Conservation (phyloP, 2,113 vertebrate species). For the Salvelinus alpinus region DNA sequence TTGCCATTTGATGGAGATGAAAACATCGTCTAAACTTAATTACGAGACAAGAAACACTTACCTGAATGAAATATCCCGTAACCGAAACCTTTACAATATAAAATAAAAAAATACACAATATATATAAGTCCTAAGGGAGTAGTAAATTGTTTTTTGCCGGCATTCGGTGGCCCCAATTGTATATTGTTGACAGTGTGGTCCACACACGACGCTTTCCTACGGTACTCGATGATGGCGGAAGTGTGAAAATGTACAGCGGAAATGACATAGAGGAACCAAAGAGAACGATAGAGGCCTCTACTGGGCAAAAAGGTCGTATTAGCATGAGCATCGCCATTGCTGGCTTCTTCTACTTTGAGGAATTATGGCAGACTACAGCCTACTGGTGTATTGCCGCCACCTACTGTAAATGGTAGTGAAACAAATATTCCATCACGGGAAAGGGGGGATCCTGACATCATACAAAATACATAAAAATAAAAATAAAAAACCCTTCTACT, state of each 20-base stretch:
- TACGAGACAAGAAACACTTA: slow-evolving; percentile 22
- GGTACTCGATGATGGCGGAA: slow-evolving; percentile 77
- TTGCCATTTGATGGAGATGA: slow-evolving; percentile 30
- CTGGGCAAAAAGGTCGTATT: too few relatives aligned
- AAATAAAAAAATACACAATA: neutral
- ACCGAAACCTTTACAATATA: slow-evolving; percentile 13
- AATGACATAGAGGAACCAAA: slow-evolving; percentile 44
- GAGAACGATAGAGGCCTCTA: too few relatives aligned
- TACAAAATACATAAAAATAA: too few relatives aligned
- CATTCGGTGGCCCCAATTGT: slow-evolving; percentile 54
- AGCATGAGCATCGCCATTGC: too few relatives aligned
- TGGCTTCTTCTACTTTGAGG: too few relatives aligned
- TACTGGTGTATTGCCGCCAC: too few relatives aligned
- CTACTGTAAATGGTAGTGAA: too few relatives aligned
- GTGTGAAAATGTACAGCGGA: slow-evolving; percentile 61
- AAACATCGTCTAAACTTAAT: slow-evolving; percentile 12
- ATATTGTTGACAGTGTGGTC: slow-evolving; percentile 69
- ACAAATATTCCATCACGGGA: too few relatives aligned
- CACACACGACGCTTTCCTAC: slow-evolving; percentile 51
- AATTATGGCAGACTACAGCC: too few relatives aligned
- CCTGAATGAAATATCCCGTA: slow-evolving; percentile 28
- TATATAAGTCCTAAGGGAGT: slow-evolving; percentile 18
- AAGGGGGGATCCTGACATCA: too few relatives aligned
- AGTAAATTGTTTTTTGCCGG: slow-evolving; percentile 64
- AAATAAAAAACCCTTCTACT: too few relatives aligned